Base-by-base conservation (phyloP, 2,113 vertebrate genomes). In the Prolemur simus region DNA sequence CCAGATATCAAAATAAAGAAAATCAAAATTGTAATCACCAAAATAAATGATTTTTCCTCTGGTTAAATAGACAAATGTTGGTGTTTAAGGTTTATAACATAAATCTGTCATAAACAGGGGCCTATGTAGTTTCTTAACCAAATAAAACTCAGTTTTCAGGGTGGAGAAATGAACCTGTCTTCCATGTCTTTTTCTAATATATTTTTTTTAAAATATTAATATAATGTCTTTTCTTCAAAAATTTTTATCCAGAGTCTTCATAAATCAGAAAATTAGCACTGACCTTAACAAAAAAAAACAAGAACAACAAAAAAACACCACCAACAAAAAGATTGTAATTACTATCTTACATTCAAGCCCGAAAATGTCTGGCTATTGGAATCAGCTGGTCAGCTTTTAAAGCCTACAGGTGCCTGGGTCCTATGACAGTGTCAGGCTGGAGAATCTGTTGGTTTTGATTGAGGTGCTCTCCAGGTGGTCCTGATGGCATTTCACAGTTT, bases 21-120 rank as follows among this genome's bases (percentile, higher is more conserved):
- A 90, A 74, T 64, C 10, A 93, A 42, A 82, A 92, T 86, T 74
- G 60, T 27, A 64, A 82, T 68, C 85, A 56, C 56, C 52, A 60
- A 97, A 82, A 78, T 71, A 89, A 92, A 82, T 88, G 9, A 74
- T 32, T 49, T 76, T 49, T 74, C 45, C 37, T 87, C 56, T 81
- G 20, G n/a, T 66, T 91, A 74, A 86, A 86, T 25, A 85, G 1
- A 66, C 5, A 92, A 92, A 52, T 92, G 32, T 54, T 42, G 2
- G 10, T 11, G 85, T 89, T 87, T 89, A 96, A 94, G 52, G 25
- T 93, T 89, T 90, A 56, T 69, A 80, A 45, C 3, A 78, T 92
- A 89, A 93, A 87, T 84, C 56, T 69, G 2, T 76, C 34, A 78
- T 86, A 94, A 68, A 9, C 12, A 86, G 34, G 69, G n/a, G 66